Conservation (phyloP, 2,113 vertebrate species). For the Syngnathus floridae region DNA sequence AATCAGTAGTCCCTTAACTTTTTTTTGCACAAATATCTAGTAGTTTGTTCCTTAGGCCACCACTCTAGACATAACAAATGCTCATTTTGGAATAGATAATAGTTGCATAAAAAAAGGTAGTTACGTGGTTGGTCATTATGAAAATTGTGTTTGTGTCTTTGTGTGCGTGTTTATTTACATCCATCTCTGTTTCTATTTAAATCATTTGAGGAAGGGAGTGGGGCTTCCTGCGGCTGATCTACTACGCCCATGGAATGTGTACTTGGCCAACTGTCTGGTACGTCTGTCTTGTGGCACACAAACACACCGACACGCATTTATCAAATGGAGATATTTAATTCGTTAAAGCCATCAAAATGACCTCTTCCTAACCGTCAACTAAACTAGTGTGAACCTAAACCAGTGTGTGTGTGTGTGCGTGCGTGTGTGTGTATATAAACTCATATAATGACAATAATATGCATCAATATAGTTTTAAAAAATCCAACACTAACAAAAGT, state of each 20-base stretch:
- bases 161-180: constrained; percentile 29
- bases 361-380: not conserved
- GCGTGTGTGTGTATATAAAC: not conserved
- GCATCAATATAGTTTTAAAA: not conserved
- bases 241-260: constrained; percentile 60
- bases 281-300: constrained; percentile 11
- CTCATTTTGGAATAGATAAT: not conserved
- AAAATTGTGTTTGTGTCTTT: constrained; percentile 3
- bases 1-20: not conserved
- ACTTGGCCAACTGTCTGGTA: constrained; percentile 44
- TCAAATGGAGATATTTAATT: not conserved
- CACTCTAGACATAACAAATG: not conserved
- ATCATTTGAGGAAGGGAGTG: constrained; percentile 66
- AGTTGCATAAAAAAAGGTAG: not conserved
- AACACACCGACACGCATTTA: constrained; percentile 23
- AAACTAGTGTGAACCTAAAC: not conserved
- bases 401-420: not conserved
- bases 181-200: constrained; percentile 35
- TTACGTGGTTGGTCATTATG: not conserved
- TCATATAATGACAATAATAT: constrained; percentile 11
- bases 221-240: constrained; percentile 65
- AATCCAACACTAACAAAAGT: too few relatives aligned
- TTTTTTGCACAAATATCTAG: not conserved
- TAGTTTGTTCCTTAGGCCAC: not conserved
- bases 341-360: not conserved